Base-by-base conservation (phyloP, 2,113 vertebrate species). In the Oryzias woworae region DNA sequence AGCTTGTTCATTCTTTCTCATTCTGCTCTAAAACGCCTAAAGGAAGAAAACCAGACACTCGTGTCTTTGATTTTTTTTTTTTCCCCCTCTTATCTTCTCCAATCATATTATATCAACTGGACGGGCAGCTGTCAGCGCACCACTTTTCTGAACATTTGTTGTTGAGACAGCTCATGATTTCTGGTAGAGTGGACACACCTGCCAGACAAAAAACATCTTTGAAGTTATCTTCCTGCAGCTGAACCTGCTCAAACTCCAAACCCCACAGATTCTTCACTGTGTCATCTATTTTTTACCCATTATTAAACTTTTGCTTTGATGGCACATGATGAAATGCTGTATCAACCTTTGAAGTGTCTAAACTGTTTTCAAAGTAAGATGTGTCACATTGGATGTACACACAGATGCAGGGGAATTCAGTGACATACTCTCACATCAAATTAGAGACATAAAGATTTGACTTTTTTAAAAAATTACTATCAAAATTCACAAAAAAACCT, bases 161-260 rank as follows among this genome's bases (percentile, higher is more conserved):
- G 28, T 54, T 53, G 16, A 66, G 50, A 45, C 59, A 60, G 53
- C 53, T 74, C 1, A 36, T 58, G 50, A 69, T 45, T 67, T 70
- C 18, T 58, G 64, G 52, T 68, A 69, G 60, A 69, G 31, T 63
- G 53, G 58, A 72, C 51, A 47, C 53, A 67, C 62, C 47, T 80
- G 71, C 44, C 64, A 62, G 53, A 63, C 36, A 14, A 8, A 59
- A 72, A 63, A 72, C 52, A 65, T 48, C 48, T 77, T 66, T 77
- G 23, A 64, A 71, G 57, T 63, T 22, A 14, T 7, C 16, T 36
- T 70, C 15, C 20, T 52, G 44, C 10, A 0, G 52, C 62, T 66
- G 59, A 44, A 47, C 57, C 24, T 53, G 15, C 2, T 36, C 10
- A 36, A 36, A 36, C 36, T 36, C 36, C 36, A 17, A 64, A 73